A percentile compares a stretch with the other conserved stretches of the same genome.
Conservation (phyloP, 1,140 invertebrate genomes). For the Alviniconcha marisindica region DNA sequence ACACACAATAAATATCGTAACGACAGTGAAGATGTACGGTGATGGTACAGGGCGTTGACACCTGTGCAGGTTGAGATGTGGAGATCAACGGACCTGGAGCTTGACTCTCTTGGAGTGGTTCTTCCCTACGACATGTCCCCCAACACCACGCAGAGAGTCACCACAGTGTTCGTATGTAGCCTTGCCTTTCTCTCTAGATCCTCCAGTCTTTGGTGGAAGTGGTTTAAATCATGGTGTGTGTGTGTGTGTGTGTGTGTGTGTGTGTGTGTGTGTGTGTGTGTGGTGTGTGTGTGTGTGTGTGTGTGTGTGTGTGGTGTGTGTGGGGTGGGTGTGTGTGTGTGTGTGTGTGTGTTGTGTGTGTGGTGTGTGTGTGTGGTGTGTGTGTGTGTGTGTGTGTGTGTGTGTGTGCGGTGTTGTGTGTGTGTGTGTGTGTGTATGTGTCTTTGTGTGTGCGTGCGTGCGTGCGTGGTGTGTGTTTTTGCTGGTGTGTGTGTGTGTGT, state of each 20-base stretch:
- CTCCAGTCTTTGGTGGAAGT: neutral
- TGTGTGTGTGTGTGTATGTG: slow-evolving; percentile 9
- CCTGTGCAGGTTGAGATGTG: neutral
- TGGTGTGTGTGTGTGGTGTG: slow-evolving; percentile 16
- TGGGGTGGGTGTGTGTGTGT: neutral
- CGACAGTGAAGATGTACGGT: too few relatives aligned
- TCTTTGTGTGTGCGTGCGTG: neutral
- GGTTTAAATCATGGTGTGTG: neutral
- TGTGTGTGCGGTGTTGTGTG: neutral
- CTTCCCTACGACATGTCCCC: neutral
- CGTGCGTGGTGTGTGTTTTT: neutral
- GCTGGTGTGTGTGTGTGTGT: slow-evolving; percentile 19
- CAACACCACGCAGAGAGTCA: slow-evolving; percentile 43
- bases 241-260: slow-evolving; percentile 3
- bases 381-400: neutral
- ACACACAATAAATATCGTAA: too few relatives aligned
- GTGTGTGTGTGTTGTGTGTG: neutral
- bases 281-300: neutral
- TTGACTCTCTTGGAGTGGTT: neutral
- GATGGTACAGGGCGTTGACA: too few relatives aligned
- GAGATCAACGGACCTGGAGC: neutral
- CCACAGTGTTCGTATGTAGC: slow-evolving; percentile 38
- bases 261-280: neutral
- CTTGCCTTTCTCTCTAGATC: too few relatives aligned
- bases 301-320: slow-evolving; percentile 18